Evolutionary conservation across 2,888 invertebrate genomes (phyloP), one percentile per base, ranked within the genome.

Genomic region (Criorhina ranunculi): DNA sequence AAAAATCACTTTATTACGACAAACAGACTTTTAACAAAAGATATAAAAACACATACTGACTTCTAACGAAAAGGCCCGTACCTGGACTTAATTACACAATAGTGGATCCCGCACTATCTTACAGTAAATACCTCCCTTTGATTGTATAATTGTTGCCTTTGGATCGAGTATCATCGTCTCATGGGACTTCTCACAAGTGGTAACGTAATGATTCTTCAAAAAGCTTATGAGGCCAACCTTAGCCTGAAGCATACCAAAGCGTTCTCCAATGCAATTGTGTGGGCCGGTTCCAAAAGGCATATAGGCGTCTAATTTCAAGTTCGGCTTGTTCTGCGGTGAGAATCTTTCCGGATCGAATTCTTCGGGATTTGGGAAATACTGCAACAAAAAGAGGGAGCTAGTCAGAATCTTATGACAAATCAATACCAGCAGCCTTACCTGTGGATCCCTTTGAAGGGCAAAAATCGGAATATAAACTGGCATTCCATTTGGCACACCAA

Each of bases 331-430:
- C 37, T 88, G 87, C 4, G 87, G 42, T 1, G 88, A 81, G 86
- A 89, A 89, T 76, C 89, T 79, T 64, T 89, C 89, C 0, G 89
- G 89, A 66, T 88, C 76, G 46, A 89, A 89, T 37, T 78, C 67
- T 0, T 88, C 79, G 1, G 89, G 89, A 73, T 89, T 75, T 8
- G 87, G 77, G 24, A 75, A 88, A 35, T 87, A 87, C 64, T 86
- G 57, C 17, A 80, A 72, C 0, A 40, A n/a, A 51, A 31, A 2
- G 5, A 24, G n/a, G n/a, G n/a, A 24, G 24, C 24, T 24, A 24
- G 24, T 24, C 2, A 4, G 4, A 24, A 24, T 24, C 24, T 3
- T 3, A 24, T 1, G 24, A 24, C 24, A 4, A 24, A 24, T 24
- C 24, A 24, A 24, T n/a, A n/a, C n/a, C n/a, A n/a, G 1, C 8